Evolutionary conservation across 2,888 invertebrate genomes (phyloP).

Genomic region (Orchesellides sinensis): DNA sequence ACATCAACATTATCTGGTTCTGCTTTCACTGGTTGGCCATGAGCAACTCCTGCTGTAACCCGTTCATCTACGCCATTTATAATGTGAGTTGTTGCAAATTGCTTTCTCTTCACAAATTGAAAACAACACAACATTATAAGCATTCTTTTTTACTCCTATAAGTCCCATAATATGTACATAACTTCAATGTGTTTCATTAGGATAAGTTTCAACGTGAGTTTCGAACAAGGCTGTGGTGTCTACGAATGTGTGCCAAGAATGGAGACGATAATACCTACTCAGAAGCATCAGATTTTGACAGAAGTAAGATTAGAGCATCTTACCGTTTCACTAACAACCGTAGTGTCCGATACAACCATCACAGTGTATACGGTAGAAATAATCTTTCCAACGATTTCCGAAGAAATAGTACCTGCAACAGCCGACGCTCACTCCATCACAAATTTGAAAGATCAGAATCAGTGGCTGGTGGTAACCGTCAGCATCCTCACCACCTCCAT

Average conservation of each 20-base stretch:
- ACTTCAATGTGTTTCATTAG: too few species aligned
- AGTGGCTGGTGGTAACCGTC: background rate
- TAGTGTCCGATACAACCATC: background rate
- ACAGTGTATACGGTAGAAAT: background rate
- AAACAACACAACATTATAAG: too few species aligned
- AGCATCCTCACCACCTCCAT: background rate
- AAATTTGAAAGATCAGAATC: background rate
- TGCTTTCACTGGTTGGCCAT: conserved; percentile 92
- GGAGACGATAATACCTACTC: conserved; percentile 61
- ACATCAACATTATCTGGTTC: conserved; percentile 91
- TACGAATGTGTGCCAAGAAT: conserved; percentile 54
- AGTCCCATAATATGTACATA: too few species aligned
- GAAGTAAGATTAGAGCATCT: conserved; percentile 49
- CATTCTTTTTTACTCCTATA: too few species aligned
- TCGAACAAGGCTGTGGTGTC: conserved; percentile 81
- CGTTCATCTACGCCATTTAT: conserved; percentile 92
- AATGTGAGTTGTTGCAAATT: conserved; percentile 91
- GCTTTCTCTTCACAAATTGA: too few species aligned
- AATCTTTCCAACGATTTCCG: background rate
- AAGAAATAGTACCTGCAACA: background rate
- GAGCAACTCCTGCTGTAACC: conserved; percentile 93
- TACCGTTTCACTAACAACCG: conserved; percentile 47
- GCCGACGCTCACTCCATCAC: background rate
- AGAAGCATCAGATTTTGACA: conserved; percentile 71
- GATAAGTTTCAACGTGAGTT: conserved; percentile 89